Base-by-base conservation (phyloP, 2,797 vertebrate genomes). In the Chrysocyon brachyurus region DNA sequence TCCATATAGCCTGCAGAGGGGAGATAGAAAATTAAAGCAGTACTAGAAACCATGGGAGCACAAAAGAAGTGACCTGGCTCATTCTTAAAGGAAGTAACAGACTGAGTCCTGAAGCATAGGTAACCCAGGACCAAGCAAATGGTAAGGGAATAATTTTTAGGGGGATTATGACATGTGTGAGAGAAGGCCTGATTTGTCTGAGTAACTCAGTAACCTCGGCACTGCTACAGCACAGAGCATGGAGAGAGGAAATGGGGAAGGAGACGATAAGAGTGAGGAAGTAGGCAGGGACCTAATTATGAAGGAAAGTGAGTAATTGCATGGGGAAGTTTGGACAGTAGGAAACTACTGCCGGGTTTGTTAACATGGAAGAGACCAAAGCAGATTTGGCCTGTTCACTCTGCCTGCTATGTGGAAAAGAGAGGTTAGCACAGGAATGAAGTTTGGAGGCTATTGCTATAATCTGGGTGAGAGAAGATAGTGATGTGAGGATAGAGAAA, bases 61-160 rank as follows among this genome's bases (percentile, higher is more conserved):
- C 56, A 77, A 54, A 91, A 59, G 26, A 81, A 11, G 19, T 15
- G 17, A 31, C 49, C 24, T 7, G 57, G 49, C 21, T 12, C 36
- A 91, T 49, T 57, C 33, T 92, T 96, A 64, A 93, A 88, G 36
- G 24, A 70, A 81, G 14, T 64, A 57, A 86, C 63, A 79, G 36
- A 46, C n/a, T 36, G 49, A 86, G 59, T 83, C 28, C 54, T 57
- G 12, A 91, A 77, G 10, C 94, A 68, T 49, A 73, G 36, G 31
- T 81, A 40, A 66, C 31, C 7, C 82, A 59, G 21, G 40, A 15
- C 26, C 40, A 77, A 82, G 59, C n/a, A 61, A 70, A 33, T 33
- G 31, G 54, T 19, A 15, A 9, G 68, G 16, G 56, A 56, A 28
- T 61, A 64, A 54, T 36, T 56, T 92, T 90, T 14, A 81, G n/a